Percentiles rank a stretch among this genome's conserved stretches.
Conservation (phyloP, 2,113 vertebrate species). For the Coptodon bakossiorum region DNA sequence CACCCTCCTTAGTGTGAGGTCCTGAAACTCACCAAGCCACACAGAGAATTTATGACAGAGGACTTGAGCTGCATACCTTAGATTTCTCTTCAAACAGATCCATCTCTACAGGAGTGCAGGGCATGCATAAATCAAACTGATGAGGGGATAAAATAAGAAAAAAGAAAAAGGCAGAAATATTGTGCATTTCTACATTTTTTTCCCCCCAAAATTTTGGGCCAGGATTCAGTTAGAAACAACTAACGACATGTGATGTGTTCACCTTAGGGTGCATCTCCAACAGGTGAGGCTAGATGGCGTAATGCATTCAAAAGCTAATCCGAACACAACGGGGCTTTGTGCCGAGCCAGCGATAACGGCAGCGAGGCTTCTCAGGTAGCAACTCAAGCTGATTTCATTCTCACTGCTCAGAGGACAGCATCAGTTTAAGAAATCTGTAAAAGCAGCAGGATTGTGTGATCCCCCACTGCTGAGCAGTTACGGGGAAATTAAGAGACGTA, state of each 20-base stretch:
- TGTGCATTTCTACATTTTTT: neutral
- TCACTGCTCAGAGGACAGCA: neutral
- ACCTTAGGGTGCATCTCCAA: neutral
- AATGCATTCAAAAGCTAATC: slow-evolving; percentile 26
- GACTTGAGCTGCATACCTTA: slow-evolving; percentile 58
- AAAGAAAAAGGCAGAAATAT: neutral
- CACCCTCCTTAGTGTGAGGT: slow-evolving; percentile 56
- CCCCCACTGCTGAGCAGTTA: neutral
- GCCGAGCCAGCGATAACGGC: slow-evolving; percentile 7
- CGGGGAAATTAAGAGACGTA: neutral
- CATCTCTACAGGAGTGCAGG: slow-evolving; percentile 22
- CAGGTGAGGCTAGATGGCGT: slow-evolving; percentile 46
- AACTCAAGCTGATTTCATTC: neutral
- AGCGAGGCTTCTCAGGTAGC: slow-evolving; percentile 14
- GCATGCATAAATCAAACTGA: slow-evolving; percentile 43
- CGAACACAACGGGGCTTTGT: neutral
- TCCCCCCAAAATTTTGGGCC: fast-evolving
- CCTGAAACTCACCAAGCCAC: slow-evolving; percentile 37
- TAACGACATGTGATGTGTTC: neutral
- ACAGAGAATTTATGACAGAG: slow-evolving; percentile 55
- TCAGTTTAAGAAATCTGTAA: neutral
- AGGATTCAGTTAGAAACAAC: neutral
- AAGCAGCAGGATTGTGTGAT: neutral
- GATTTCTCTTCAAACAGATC: slow-evolving; percentile 61
- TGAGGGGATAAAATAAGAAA: slow-evolving; percentile 30